Evolutionary conservation across 2,113 vertebrate genomes (phyloP).

Genomic region (Oryzias woworae): DNA sequence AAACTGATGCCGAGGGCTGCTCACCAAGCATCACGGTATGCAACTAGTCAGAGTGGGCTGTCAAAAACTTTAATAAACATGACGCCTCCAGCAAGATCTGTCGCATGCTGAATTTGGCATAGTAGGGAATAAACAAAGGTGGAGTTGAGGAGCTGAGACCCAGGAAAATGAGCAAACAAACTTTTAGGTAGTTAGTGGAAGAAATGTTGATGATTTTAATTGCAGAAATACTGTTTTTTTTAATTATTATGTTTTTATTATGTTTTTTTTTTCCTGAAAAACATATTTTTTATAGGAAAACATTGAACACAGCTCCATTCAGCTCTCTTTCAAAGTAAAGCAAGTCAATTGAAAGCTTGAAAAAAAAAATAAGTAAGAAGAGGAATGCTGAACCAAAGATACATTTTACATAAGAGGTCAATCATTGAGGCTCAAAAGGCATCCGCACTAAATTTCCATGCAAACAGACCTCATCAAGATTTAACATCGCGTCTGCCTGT

Average conservation of each 20-base stretch:
- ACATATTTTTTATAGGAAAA: too few species aligned
- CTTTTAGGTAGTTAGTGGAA: too few species aligned
- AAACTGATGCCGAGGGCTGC: neutral
- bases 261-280: too few species aligned
- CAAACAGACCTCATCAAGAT: conserved; percentile 35
- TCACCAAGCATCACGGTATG: neutral
- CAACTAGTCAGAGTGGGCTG: neutral
- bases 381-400: conserved; percentile 7
- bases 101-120: neutral
- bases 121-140: neutral
- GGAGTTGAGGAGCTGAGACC: neutral
- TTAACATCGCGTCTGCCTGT: conserved; percentile 23
- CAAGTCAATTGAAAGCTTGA: neutral
- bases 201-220: too few species aligned
- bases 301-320: too few species aligned
- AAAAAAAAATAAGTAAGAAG: neutral
- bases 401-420: conserved; percentile 11
- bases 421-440: conserved; percentile 11
- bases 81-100: neutral
- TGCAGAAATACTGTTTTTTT: too few species aligned
- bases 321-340: too few species aligned
- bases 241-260: too few species aligned
- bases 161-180: neutral
- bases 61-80: neutral
- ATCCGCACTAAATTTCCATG: conserved; percentile 9